Percentiles rank a stretch among this genome's conserved stretches.
Evolutionary conservation across 2,797 vertebrate species (phyloP).

Genomic region (Anas flavirostris): DNA sequence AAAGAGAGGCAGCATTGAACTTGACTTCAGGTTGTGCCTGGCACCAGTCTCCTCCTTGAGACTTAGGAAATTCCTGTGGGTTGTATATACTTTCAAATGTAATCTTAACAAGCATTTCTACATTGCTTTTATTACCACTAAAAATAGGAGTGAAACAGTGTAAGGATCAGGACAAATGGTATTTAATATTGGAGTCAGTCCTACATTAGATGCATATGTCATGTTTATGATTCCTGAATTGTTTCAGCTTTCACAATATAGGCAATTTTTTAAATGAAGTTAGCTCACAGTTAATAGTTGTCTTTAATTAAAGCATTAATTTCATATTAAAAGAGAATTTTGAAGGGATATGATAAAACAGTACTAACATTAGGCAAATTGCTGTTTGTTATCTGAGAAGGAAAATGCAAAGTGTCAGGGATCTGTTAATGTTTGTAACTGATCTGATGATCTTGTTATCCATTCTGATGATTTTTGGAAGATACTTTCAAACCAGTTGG

Average conservation of each 20-base stretch:
- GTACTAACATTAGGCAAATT: not conserved
- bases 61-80: not conserved
- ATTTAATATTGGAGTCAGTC: not conserved
- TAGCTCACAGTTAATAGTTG: not conserved
- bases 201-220: not conserved
- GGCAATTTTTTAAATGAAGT: not conserved
- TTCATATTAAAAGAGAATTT: not conserved
- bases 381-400: not conserved
- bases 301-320: not conserved
- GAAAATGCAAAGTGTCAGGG: not conserved
- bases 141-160: not conserved
- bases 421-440: not conserved
- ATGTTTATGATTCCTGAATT: not conserved
- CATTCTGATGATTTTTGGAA: not conserved
- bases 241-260: not conserved
- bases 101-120: not conserved
- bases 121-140: not conserved
- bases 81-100: not conserved
- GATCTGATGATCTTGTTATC: not conserved
- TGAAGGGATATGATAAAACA: not conserved
- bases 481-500: not conserved
- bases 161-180: not conserved
- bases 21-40: not conserved
- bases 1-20: not conserved
- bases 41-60: not conserved